Evolutionary conservation across 2,113 vertebrate species (phyloP).

Genomic region (Bothrops jararaca): DNA sequence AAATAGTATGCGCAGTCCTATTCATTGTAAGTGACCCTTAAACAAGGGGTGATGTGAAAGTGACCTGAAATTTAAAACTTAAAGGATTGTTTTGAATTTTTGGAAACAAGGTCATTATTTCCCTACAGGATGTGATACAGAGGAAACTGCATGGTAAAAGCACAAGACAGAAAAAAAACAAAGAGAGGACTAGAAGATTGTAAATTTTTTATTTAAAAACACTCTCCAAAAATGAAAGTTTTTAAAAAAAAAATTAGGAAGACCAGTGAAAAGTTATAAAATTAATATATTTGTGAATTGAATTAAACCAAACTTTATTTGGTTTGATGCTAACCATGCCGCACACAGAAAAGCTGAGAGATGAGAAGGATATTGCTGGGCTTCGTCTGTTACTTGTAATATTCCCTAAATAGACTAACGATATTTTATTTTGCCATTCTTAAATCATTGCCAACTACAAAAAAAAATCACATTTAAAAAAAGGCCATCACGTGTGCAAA

Average conservation of each 20-base stretch:
- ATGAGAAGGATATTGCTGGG: background rate
- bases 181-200: background rate
- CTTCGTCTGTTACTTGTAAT: background rate
- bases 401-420: background rate
- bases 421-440: background rate
- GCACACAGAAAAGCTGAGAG: background rate
- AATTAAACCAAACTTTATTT: background rate
- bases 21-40: background rate
- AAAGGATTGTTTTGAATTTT: conserved; percentile 2
- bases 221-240: background rate
- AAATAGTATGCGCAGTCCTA: conserved; percentile 20
- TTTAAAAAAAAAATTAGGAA: background rate
- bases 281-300: background rate
- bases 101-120: background rate
- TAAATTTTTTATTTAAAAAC: background rate
- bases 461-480: background rate
- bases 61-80: conserved; percentile 21
- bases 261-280: background rate
- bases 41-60: background rate
- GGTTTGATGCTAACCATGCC: background rate
- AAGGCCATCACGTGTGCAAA: too few species aligned
- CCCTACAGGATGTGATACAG: conserved; percentile 1
- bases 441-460: background rate
- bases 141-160: background rate
- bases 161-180: background rate